Evolutionary conservation across 2,113 vertebrate species (phyloP).

Genomic region (Speoplatyrhinus poulsoni): DNA sequence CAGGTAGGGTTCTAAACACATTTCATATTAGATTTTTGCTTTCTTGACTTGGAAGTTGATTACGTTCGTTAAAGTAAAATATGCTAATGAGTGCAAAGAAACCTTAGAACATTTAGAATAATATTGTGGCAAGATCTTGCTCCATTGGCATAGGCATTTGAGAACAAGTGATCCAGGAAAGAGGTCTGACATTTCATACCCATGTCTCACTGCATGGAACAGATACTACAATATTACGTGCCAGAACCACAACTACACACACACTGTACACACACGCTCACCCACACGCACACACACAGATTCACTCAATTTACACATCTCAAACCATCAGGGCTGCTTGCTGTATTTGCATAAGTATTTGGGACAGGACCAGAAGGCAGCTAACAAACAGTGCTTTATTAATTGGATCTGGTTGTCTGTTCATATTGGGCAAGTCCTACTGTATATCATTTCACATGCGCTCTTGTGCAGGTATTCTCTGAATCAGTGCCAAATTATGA

Average conservation of each 20-base stretch:
- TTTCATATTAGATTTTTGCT: background rate
- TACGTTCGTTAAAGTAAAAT: background rate
- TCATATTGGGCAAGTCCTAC: conserved; percentile 45
- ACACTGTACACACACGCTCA: background rate
- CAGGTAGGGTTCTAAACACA: background rate
- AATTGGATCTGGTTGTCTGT: conserved; percentile 58
- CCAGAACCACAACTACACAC: background rate
- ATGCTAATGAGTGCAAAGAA: background rate
- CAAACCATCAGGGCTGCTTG: background rate
- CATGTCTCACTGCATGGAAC: conserved; percentile 11
- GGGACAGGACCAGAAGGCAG: conserved; percentile 33
- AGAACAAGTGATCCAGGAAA: conserved; percentile 21
- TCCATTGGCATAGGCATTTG: conserved; percentile 5
- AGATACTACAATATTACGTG: conserved; percentile 5
- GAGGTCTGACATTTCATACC: conserved; percentile 12
- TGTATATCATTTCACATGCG: conserved; percentile 52
- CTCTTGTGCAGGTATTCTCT: conserved; percentile 46
- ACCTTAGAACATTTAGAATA: background rate
- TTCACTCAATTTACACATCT: background rate
- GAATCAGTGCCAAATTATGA: conserved; percentile 41
- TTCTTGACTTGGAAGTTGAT: background rate
- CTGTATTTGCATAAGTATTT: conserved; percentile 32
- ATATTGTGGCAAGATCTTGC: background rate
- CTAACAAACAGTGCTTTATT: conserved; percentile 59
- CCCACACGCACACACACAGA: conserved; percentile 2